Evolutionary conservation across 1,140 invertebrate genomes (phyloP), one percentile per base, ranked within the genome.

Genomic region (Neodiprion virginianus): DNA sequence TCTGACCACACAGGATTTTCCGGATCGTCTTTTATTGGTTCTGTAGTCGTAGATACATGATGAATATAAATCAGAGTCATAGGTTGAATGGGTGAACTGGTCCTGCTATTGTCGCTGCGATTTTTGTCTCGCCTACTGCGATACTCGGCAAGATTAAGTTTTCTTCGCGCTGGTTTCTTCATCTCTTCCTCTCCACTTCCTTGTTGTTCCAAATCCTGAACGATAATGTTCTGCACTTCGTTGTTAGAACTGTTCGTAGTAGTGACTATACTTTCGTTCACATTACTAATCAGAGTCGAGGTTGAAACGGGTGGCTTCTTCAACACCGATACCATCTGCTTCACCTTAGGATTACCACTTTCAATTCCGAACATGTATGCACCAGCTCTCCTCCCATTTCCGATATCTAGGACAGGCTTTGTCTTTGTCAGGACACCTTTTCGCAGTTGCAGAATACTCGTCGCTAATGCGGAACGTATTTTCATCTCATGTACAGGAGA

Each of bases 141-240:
- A 76, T 91, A 90, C 77, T 90, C 89, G 71, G 87, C 84, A 9
- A 91, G 75, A 81, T 90, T 90, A 9, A 90, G 78, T 82, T 90
- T 88, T 78, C 80, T 87, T 53, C 81, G 77, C 0, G 79, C 75
- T 0, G 75, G 79, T 67, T 87, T 89, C 66, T 84, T 88, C 1
- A 75, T 72, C 28, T 82, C 78, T 48, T 82, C 80, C 12, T 67
- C 11, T 48, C 47, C 1, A 47, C n/a, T 49, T 65, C 68, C 47
- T 17, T 77, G 50, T 80, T 71, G 74, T 69, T 14, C 14, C 73
- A 67, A 7, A 40, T 77, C 69, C 71, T 83, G 79, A 12, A 82
- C 72, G 17, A 82, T 83, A 17, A 83, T 82, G 72, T 84, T 83
- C 48, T 82, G 77, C 7, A 81, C 70, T 50, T 81, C 66, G 23